Evolutionary conservation across 2,888 invertebrate species (phyloP).

Genomic region (Dinocampus coccinellae): DNA sequence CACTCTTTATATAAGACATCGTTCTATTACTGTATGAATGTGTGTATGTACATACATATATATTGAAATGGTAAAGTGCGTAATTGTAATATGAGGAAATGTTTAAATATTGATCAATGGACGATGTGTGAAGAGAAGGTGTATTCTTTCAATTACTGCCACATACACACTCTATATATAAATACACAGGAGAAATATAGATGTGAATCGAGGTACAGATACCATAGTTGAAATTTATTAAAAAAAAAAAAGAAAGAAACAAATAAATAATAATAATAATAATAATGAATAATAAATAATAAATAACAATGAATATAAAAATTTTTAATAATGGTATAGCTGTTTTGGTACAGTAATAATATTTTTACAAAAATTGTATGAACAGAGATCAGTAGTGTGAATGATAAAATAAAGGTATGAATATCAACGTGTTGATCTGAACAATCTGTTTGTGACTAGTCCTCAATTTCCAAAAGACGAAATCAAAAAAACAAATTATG

Average conservation of each 20-base stretch:
- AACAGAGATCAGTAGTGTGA: conserved; percentile 57
- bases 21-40: neutral
- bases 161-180: conserved; percentile 42
- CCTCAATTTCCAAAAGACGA: neutral
- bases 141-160: conserved; percentile 51
- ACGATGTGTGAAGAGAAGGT: conserved; percentile 36
- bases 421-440: conserved; percentile 5
- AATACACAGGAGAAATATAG: conserved; percentile 45
- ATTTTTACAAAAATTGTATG: conserved; percentile 67
- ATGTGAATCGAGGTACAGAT: conserved; percentile 40
- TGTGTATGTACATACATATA: neutral
- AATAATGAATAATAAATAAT: too few relatives aligned
- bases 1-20: neutral
- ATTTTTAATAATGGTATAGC: conserved; percentile 43
- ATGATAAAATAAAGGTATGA: conserved; percentile 21
- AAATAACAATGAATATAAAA: conserved; percentile 51
- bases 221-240: conserved; percentile 37
- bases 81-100: neutral
- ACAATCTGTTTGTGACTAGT: neutral
- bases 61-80: neutral
- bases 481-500: neutral
- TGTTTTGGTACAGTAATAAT: conserved; percentile 66
- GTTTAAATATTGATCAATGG: neutral
- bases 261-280: too few relatives aligned
- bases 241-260: too few relatives aligned